Evolutionary conservation across 1,140 invertebrate genomes (phyloP).

Genomic region (Drosophila nannoptera): DNA sequence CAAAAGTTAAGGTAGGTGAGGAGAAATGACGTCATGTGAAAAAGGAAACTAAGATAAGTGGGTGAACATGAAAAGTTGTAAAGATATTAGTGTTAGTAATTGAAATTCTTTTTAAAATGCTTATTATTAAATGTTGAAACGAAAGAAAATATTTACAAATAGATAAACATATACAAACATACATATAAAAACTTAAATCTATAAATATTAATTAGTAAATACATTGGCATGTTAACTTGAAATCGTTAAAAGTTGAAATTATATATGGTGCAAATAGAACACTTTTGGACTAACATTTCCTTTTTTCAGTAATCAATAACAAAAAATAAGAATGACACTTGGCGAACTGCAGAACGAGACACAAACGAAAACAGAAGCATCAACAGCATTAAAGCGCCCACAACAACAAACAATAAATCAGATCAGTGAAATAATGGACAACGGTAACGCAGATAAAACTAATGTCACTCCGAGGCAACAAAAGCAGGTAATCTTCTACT

Average conservation of each 20-base stretch:
- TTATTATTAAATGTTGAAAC: too few species aligned
- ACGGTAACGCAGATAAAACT: slow-evolving; percentile 35
- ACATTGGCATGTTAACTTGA: slow-evolving; percentile 3
- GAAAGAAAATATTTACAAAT: too few species aligned
- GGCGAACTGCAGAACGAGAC: slow-evolving; percentile 43
- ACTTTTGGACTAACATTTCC: neutral
- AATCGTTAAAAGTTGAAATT: neutral
- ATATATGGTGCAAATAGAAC: neutral
- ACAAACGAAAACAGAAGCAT: slow-evolving; percentile 10
- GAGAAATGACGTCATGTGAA: too few species aligned
- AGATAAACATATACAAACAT: too few species aligned
- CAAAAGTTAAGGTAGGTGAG: too few species aligned
- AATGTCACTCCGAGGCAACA: slow-evolving; percentile 39
- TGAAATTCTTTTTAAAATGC: too few species aligned
- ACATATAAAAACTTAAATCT: too few species aligned
- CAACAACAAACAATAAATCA: slow-evolving; percentile 1
- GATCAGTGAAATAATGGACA: slow-evolving; percentile 20
- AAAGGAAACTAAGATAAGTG: too few species aligned
- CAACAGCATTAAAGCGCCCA: slow-evolving; percentile 13
- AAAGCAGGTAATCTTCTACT: slow-evolving; percentile 33
- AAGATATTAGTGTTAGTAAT: too few species aligned
- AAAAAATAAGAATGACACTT: slow-evolving; percentile 47
- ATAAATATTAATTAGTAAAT: neutral
- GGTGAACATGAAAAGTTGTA: too few species aligned
- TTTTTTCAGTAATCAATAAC: slow-evolving; percentile 25